These are phyloP conservation scores for Jacana jacana DNA, from an alignment of 2,113 vertebrate species.

Conservation along the genomic window DNA sequence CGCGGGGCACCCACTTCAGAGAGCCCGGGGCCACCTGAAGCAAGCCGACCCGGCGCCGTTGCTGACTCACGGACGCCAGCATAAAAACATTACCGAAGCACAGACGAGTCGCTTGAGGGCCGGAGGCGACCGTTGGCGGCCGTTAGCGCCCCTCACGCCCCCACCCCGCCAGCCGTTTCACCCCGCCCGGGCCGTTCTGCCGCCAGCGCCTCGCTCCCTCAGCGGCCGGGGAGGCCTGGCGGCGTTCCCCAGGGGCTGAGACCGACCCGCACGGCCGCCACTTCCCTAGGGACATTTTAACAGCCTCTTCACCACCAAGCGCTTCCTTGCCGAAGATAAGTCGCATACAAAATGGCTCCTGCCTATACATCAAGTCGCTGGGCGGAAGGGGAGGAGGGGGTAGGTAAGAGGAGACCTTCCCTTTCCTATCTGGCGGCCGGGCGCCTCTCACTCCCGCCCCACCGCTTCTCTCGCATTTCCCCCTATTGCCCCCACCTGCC, in stretches of 20 bases:
- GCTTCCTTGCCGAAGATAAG: not conserved
- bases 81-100: not conserved
- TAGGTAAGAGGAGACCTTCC: not conserved
- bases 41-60: accelerated
- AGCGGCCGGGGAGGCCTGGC: not conserved
- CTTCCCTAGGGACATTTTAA: constrained; percentile 26
- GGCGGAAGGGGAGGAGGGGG: not conserved
- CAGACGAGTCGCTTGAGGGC: no score
- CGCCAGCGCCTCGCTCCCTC: not conserved
- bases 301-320: not conserved
- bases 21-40: no score
- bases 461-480: not conserved
- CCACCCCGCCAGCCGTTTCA: not conserved
- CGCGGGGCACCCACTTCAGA: not conserved
- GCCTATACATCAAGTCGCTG: not conserved
- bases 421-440: not conserved
- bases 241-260: not conserved
- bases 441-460: not conserved
- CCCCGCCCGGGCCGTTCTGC: not conserved
- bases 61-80: not conserved
- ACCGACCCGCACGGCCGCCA: not conserved
- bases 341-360: constrained; percentile 24
- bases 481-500: constrained; percentile 4
- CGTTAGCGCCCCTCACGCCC: no score
- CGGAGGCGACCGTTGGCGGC: not conserved